Percentiles rank a stretch among this genome's conserved stretches.
These are phyloP conservation scores for Prionchulus punctatus DNA, from an alignment of 2,888 invertebrate species.

Conservation along the genomic window DNA sequence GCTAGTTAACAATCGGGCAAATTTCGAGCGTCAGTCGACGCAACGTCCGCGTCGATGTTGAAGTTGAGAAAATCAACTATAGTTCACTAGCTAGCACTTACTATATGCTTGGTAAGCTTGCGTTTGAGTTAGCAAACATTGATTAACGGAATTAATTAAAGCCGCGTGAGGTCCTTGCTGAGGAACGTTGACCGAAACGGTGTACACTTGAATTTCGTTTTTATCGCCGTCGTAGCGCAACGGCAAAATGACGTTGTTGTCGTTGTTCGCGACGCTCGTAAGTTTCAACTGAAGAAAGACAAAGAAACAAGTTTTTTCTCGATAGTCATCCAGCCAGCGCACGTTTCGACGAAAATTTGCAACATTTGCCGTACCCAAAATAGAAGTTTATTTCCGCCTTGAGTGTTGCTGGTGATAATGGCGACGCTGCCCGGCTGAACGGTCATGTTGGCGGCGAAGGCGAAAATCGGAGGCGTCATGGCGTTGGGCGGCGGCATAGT, in stretches of 20 bases:
- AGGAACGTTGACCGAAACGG: neutral
- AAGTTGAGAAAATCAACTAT: no score
- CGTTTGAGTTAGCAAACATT: neutral
- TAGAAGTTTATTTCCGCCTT: neutral
- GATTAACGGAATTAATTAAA: neutral
- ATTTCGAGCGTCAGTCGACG: no score
- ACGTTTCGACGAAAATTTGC: no score
- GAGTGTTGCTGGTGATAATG: neutral
- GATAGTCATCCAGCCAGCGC: neutral
- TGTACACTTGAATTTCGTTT: neutral
- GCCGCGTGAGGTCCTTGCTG: neutral
- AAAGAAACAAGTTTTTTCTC: neutral
- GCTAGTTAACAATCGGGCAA: no score
- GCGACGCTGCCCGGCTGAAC: neutral
- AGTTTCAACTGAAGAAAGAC: neutral
- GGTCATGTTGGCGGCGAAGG: neutral
- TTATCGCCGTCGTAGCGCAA: neutral
- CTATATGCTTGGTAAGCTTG: neutral
- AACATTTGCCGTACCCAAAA: constrained; percentile 1
- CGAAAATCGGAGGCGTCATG: neutral
- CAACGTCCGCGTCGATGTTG: no score
- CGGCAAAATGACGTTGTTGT: neutral
- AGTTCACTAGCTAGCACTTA: neutral
- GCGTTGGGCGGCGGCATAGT: neutral
- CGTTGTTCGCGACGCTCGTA: neutral